Percentiles rank a stretch among this genome's conserved stretches.
Evolutionary conservation across 2,888 invertebrate genomes (phyloP).

Genomic region (Podotricha telesiphe): DNA sequence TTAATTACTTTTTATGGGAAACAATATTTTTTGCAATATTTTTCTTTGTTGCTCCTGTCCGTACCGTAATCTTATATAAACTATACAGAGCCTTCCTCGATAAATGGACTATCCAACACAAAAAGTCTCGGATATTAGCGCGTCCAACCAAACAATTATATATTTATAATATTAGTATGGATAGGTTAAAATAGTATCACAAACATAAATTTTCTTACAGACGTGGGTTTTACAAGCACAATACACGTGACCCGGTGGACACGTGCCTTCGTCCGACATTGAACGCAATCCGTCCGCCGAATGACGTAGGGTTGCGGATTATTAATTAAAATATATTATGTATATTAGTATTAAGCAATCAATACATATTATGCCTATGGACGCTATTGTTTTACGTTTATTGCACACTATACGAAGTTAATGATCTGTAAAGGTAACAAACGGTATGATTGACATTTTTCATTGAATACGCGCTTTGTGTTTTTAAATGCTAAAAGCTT

Average conservation of each 20-base stretch:
- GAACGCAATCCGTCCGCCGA: slow-evolving; percentile 26
- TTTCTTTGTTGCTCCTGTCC: no score
- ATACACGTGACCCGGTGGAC: slow-evolving; percentile 22
- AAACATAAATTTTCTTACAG: not conserved
- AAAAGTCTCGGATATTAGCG: no score
- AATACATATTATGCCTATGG: not conserved
- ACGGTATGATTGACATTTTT: not conserved
- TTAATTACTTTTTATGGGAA: no score
- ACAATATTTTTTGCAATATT: no score
- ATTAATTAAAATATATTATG: slow-evolving; percentile 3
- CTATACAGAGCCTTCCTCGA: no score
- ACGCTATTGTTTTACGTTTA: not conserved
- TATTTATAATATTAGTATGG: not conserved
- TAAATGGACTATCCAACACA: no score
- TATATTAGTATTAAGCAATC: not conserved
- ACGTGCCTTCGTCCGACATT: slow-evolving; percentile 25
- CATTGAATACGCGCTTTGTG: not conserved
- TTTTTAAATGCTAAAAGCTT: not conserved
- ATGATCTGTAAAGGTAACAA: not conserved
- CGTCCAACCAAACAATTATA: no score
- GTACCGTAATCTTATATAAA: no score
- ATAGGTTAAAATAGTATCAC: not conserved
- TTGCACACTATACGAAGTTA: not conserved
- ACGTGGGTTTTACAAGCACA: slow-evolving; percentile 3
- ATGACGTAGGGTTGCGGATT: slow-evolving; percentile 25